These are phyloP conservation scores for Orthosia gothica DNA, from an alignment of 2,888 invertebrate species.

Conservation along the genomic window DNA sequence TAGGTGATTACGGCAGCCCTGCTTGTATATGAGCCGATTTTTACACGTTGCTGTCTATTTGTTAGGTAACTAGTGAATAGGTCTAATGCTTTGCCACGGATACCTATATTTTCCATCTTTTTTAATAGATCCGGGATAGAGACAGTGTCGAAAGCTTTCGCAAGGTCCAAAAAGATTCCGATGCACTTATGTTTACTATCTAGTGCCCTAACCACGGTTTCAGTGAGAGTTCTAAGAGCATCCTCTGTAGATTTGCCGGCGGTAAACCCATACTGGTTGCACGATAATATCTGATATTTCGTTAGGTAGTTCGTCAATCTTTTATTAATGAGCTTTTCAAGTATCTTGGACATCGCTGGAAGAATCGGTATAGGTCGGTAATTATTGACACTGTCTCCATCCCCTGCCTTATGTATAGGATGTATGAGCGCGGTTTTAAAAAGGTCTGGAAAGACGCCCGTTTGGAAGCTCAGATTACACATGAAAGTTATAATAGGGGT, in stretches of 20 bases:
- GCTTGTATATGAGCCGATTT: no score
- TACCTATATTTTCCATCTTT: neutral
- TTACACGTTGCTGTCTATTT: no score
- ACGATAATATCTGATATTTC: neutral
- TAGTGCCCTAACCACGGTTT: neutral
- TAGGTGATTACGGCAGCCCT: no score
- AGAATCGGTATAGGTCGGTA: neutral
- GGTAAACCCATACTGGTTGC: neutral
- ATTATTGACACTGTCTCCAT: conserved; percentile 4
- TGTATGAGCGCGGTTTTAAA: conserved; percentile 3
- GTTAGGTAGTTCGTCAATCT: neutral
- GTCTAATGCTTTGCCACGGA: neutral
- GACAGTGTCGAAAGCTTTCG: neutral
- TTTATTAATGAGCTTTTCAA: neutral
- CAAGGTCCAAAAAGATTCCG: neutral
- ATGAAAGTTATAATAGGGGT: neutral
- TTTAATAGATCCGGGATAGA: neutral
- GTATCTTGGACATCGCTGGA: no score
- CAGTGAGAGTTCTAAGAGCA: neutral
- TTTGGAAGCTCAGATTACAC: neutral
- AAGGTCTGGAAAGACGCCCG: no score
- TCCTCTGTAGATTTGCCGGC: neutral
- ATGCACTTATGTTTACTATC: neutral
- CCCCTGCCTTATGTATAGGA: neutral
- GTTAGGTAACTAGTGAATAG: no score